phyloP scores from a whole-genome alignment of 1,140 invertebrate genomes.

The Chrysoperla carnea region DNA sequence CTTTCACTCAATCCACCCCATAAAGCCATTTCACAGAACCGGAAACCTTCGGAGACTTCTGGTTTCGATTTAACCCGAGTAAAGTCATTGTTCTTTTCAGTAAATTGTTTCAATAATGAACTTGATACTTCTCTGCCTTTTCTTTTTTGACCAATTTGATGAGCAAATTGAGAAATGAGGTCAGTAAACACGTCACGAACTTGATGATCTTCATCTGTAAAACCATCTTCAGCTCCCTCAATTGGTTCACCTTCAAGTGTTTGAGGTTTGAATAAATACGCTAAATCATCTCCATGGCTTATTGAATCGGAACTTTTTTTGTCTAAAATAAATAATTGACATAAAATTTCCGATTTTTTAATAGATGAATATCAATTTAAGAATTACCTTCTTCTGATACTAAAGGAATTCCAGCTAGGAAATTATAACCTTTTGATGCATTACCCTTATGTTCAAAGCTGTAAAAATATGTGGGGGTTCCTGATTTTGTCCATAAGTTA shows the following conservation, averaged over 20 bases:
- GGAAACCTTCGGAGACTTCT: constrained; percentile 28
- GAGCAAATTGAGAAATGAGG: constrained; percentile 45
- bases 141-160: constrained; percentile 16
- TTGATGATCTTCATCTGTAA: constrained; percentile 31
- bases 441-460: constrained; percentile 51
- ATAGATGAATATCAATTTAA: not conserved
- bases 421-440: constrained; percentile 34
- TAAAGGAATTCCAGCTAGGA: constrained; percentile 39
- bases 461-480: constrained; percentile 42
- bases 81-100: constrained; percentile 26
- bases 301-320: constrained; percentile 18
- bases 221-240: constrained; percentile 12
- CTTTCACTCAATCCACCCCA: constrained; percentile 32
- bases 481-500: constrained; percentile 37
- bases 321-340: not conserved
- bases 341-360: not conserved
- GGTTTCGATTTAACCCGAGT: constrained; percentile 30
- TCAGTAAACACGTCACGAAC: constrained; percentile 40
- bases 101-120: constrained; percentile 22
- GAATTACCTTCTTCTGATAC: constrained; percentile 5
- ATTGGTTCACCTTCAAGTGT: constrained; percentile 11
- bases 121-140: constrained; percentile 1
- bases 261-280: constrained; percentile 44
- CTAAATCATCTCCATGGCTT: constrained; percentile 46
- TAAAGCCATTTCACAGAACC: constrained; percentile 40